Base-by-base conservation (phyloP, 2,888 invertebrate genomes). In the Eilema caniola region DNA sequence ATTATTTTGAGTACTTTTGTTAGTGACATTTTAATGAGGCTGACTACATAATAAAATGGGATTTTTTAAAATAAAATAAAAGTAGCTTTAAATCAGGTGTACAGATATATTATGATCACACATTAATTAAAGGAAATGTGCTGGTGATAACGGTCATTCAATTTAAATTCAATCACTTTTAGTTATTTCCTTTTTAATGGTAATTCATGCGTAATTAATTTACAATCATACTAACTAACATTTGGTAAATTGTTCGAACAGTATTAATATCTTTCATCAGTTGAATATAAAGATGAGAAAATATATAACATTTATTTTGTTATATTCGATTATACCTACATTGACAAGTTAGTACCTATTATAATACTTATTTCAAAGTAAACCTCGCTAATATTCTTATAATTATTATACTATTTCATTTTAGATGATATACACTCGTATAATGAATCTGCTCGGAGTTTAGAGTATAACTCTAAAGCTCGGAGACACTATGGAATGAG, bases 401-500 rank as follows among this genome's bases (percentile, higher is more conserved):
- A 57, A 33, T 66, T 33, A 28, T 28, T 28, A 62, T 1, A 25
- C 61, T 60, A n/a, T 61, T 25, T 59, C 63, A 66, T 85, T 86
- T 66, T 78, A 87, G 89, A 81, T 75, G 75, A 79, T 67, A 77
- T 41, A 1, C 20, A 8, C 53, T 57, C 23, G 23, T 66, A 31
- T 33, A 72, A 37, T 28, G 62, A 62, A 24, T 62, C 63, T 23
- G 83, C 80, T 41, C 85, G 92, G 66, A 94, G 90, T n/a, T n/a
- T n/a, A n/a, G n/a, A n/a, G n/a, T n/a, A n/a, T n/a, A n/a, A n/a
- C n/a, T n/a, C n/a, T n/a, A n/a, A n/a, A n/a, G n/a, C n/a, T n/a
- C 85, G 92, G 66, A 94, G 90, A 79, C 88, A 90, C 78, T 94
- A 92, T 67, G 94, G 94, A 0, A 75, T 92, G 61, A 92, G 88